Evolutionary conservation across 2,797 vertebrate genomes (phyloP).

Genomic region (Malacoctenus gilli): DNA sequence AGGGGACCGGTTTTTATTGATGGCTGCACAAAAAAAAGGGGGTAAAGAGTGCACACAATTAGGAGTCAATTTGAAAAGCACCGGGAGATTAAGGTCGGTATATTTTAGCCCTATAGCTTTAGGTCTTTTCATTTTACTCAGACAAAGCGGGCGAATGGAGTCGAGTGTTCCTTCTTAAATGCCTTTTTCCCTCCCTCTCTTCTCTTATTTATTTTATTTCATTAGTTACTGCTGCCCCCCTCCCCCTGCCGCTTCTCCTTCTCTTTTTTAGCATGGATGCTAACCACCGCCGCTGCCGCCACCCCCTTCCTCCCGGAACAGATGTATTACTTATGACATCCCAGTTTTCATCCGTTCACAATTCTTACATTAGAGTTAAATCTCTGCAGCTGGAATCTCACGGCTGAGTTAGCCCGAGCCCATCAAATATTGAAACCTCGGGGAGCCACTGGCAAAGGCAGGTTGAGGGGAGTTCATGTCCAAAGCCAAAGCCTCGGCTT

Average conservation of each 20-base stretch:
- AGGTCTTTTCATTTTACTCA: conserved; percentile 93
- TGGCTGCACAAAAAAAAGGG: conserved; percentile 80
- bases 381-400: conserved; percentile 99
- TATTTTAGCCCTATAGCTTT: conserved; percentile 88
- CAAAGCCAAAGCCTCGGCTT: conserved; percentile 96
- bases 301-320: conserved; percentile 87
- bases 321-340: conserved; percentile 99
- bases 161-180: conserved; percentile 90
- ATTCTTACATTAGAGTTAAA: conserved; percentile 99
- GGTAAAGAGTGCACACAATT: conserved; percentile 88
- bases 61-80: conserved; percentile 91
- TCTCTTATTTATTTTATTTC: conserved; percentile 85
- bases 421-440: conserved; percentile 99
- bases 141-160: conserved; percentile 90
- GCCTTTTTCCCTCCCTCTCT: conserved; percentile 82
- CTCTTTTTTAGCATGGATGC: too few relatives aligned
- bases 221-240: conserved; percentile 74
- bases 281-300: conserved; percentile 88
- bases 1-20: conserved; percentile 86
- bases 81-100: conserved; percentile 81
- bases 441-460: conserved; percentile 95
- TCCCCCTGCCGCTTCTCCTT: conserved; percentile 12
- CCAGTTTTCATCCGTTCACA: conserved; percentile 98
- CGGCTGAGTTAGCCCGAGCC: conserved; percentile 97
- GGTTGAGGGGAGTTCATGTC: conserved; percentile 99